Conservation (phyloP, 2,888 invertebrate genomes). For the Chloroclystis v-ata region DNA sequence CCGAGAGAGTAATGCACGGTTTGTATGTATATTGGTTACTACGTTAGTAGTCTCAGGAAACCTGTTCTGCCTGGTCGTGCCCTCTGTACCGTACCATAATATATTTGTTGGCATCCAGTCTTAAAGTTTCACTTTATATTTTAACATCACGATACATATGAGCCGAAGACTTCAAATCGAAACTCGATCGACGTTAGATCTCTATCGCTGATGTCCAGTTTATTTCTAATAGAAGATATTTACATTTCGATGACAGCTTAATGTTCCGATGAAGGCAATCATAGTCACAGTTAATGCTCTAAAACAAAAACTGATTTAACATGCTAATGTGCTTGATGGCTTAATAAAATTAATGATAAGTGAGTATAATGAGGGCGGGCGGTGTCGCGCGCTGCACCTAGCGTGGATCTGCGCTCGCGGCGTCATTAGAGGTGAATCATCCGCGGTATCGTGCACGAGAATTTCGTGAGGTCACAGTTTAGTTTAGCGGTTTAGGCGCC, state of each 20-base stretch:
- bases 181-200: conserved; percentile 30
- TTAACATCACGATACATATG: conserved; percentile 47
- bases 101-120: conserved; percentile 48
- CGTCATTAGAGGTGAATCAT: conserved; percentile 73
- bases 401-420: conserved; percentile 64
- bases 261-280: conserved; percentile 39
- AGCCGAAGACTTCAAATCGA: conserved; percentile 28
- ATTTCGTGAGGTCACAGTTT: conserved; percentile 78
- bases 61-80: conserved; percentile 67
- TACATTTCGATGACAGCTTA: conserved; percentile 46
- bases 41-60: conserved; percentile 68
- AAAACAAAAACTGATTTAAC: conserved; percentile 49
- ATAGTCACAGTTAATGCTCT: conserved; percentile 38
- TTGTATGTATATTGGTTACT: conserved; percentile 73
- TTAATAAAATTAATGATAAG: conserved; percentile 55
- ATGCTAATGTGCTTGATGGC: conserved; percentile 51
- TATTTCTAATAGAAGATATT: conserved; percentile 32
- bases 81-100: conserved; percentile 65
- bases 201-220: conserved; percentile 29
- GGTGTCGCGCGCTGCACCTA: conserved; percentile 60
- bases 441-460: conserved; percentile 66
- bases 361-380: conserved; percentile 37
- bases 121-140: conserved; percentile 68
- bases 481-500: conserved; percentile 76
- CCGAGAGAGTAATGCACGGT: conserved; percentile 61